phyloP scores from a whole-genome alignment of 1,140 invertebrate genomes.

The Lysiphlebus fabarum region DNA sequence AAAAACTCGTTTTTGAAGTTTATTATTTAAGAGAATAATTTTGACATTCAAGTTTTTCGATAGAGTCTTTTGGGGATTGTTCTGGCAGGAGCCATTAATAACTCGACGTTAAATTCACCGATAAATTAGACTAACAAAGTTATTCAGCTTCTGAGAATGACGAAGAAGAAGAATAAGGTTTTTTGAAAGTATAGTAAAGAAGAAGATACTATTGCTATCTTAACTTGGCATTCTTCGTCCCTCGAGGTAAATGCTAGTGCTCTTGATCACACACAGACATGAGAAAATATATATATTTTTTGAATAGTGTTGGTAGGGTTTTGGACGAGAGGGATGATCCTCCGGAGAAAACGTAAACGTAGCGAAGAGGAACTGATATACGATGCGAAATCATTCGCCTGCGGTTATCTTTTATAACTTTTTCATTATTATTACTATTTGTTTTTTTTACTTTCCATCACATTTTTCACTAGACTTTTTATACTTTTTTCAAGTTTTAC shows the following conservation, averaged over 20 bases:
- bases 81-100: conserved; percentile 35
- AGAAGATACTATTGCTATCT: conserved; percentile 17
- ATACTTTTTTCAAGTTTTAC: too few species aligned
- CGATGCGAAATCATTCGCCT: too few species aligned
- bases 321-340: conserved; percentile 3
- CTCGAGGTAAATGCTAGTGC: conserved; percentile 15
- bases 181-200: too few species aligned
- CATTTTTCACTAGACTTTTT: too few species aligned
- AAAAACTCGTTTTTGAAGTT: too few species aligned
- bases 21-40: not conserved
- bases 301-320: conserved; percentile 2
- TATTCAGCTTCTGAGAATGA: conserved; percentile 22
- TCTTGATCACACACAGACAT: conserved; percentile 9
- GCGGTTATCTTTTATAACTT: too few species aligned
- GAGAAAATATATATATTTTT: conserved; percentile 15
- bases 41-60: conserved; percentile 31
- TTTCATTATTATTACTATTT: too few species aligned
- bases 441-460: too few species aligned
- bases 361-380: too few species aligned
- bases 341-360: too few species aligned
- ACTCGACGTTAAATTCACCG: conserved; percentile 36
- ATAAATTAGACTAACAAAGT: conserved; percentile 46
- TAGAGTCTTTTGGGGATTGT: conserved; percentile 14
- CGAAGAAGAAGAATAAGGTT: not conserved
- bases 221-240: conserved; percentile 21